Conservation (phyloP, 2,888 invertebrate species). For the Monochamus alternatus region DNA sequence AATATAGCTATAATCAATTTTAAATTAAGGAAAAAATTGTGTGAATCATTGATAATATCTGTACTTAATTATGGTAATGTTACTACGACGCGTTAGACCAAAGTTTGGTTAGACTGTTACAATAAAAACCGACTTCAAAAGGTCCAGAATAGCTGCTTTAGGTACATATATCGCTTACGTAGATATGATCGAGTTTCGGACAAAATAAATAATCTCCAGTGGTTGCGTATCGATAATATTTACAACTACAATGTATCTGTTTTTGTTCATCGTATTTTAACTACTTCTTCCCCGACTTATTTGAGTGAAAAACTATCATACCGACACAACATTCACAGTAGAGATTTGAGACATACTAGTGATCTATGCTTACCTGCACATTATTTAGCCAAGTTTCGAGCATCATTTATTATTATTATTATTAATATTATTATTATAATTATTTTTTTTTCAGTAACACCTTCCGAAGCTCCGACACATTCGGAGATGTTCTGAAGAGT, state of each 20-base stretch:
- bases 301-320: not conserved
- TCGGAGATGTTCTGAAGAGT: no score
- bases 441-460: no score
- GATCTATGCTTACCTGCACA: not conserved
- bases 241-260: not conserved
- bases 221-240: not conserved
- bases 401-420: not conserved
- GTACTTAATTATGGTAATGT: not conserved
- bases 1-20: not conserved
- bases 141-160: not conserved
- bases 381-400: not conserved
- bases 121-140: not conserved
- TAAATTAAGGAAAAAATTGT: not conserved
- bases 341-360: not conserved
- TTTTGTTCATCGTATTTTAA: slow-evolving; percentile 4
- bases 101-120: not conserved
- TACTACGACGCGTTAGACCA: not conserved
- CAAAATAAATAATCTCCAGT: slow-evolving; percentile 3
- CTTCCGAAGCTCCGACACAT: no score
- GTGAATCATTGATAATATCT: not conserved
- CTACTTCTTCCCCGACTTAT: slow-evolving; percentile 6
- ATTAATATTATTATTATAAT: no score
- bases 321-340: not conserved
- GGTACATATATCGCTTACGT: not conserved
- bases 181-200: not conserved